These are phyloP conservation scores for Sebastes hubbsi DNA, from an alignment of 2,797 vertebrate species.

Conservation along the genomic window DNA sequence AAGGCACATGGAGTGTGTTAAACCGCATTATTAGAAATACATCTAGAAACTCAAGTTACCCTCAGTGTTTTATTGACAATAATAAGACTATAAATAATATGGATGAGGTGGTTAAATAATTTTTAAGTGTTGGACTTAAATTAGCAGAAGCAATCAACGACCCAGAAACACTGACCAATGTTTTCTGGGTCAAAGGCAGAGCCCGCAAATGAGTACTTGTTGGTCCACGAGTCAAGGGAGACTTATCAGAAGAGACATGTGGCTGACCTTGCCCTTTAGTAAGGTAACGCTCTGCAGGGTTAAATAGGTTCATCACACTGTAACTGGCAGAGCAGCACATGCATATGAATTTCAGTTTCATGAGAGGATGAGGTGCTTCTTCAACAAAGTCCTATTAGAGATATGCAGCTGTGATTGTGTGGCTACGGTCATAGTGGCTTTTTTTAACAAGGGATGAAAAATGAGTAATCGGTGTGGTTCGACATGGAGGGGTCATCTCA, in stretches of 20 bases:
- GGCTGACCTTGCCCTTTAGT: background rate
- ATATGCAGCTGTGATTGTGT: conserved; percentile 4
- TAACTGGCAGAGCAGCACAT: conserved; percentile 7
- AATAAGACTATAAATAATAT: too few relatives aligned
- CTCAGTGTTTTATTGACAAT: too few relatives aligned
- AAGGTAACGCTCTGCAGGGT: background rate
- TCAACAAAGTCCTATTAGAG: conserved; percentile 27
- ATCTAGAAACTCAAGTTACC: background rate
- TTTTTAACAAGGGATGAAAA: conserved; percentile 9
- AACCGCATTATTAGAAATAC: background rate
- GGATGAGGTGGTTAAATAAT: too few relatives aligned
- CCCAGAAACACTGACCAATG: background rate
- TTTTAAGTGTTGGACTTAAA: background rate
- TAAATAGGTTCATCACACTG: conserved; percentile 30
- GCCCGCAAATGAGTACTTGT: background rate
- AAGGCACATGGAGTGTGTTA: background rate
- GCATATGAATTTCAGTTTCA: conserved; percentile 15
- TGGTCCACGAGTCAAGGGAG: background rate
- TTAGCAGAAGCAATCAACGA: background rate
- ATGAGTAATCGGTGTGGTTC: conserved; percentile 10
- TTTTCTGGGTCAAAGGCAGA: background rate
- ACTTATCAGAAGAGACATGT: conserved; percentile 1
- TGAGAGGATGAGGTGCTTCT: conserved; percentile 7
- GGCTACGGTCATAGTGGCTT: background rate
- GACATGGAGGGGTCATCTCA: background rate